A percentile compares a stretch with the other conserved stretches of the same genome.
These are phyloP conservation scores for Diplolepis rosae DNA, from an alignment of 2,888 invertebrate species.

Conservation along the genomic window DNA sequence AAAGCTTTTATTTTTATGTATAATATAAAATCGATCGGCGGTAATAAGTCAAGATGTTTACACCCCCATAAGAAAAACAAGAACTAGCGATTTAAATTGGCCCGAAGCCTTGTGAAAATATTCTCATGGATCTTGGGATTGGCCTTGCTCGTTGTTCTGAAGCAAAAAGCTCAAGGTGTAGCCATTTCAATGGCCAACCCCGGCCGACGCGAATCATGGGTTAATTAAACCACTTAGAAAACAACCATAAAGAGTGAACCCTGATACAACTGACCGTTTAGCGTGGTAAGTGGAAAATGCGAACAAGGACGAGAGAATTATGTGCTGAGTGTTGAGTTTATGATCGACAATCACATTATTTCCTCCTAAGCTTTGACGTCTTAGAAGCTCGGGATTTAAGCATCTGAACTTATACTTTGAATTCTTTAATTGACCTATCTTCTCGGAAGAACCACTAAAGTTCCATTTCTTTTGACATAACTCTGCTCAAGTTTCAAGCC, in stretches of 20 bases:
- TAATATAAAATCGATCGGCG: background rate
- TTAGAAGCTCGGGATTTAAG: background rate
- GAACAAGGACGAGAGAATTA: slow-evolving; percentile 31
- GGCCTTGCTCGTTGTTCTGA: slow-evolving; percentile 13
- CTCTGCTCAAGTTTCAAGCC: background rate
- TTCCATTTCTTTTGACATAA: background rate
- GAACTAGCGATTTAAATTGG: slow-evolving; percentile 3
- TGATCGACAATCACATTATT: slow-evolving; percentile 39
- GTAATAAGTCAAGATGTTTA: slow-evolving; percentile 1
- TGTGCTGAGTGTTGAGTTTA: slow-evolving; percentile 43
- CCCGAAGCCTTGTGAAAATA: slow-evolving; percentile 1
- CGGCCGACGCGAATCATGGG: slow-evolving; percentile 34
- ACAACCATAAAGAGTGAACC: slow-evolving; percentile 44
- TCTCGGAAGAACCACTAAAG: background rate
- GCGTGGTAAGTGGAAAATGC: slow-evolving; percentile 36
- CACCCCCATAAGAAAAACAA: background rate
- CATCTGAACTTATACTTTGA: background rate
- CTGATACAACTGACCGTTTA: slow-evolving; percentile 40
- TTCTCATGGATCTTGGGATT: slow-evolving; percentile 25
- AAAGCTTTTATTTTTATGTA: slow-evolving; percentile 1
- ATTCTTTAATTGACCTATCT: background rate
- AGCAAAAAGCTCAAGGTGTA: slow-evolving; percentile 28
- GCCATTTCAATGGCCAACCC: slow-evolving; percentile 27
- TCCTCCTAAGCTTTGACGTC: background rate
- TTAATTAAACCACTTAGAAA: slow-evolving; percentile 56